A percentile compares a stretch with the other conserved stretches of the same genome.
phyloP scores from a whole-genome alignment of 2,888 invertebrate species.

The Agapetus fuscipes region DNA sequence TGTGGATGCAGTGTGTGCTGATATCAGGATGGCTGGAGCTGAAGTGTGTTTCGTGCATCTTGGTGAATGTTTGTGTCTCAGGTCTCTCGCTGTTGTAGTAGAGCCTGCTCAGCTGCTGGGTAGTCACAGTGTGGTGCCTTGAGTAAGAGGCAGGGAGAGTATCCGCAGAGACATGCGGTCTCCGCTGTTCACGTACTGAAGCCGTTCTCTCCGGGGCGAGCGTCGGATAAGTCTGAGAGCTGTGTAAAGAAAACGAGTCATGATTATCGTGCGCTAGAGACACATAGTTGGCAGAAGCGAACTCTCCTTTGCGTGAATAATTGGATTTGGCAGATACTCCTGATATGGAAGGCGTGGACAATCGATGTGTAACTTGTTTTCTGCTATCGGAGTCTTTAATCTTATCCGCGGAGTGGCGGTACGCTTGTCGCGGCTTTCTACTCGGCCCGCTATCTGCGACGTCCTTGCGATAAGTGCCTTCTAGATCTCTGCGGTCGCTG shows the following conservation, averaged over 20 bases:
- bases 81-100: constrained; percentile 30
- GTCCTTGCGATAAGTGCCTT: not conserved
- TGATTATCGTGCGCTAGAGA: constrained; percentile 40
- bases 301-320: constrained; percentile 42
- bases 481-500: not conserved
- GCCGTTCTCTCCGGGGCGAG: not conserved
- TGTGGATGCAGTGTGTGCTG: constrained; percentile 35
- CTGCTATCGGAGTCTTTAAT: constrained; percentile 20
- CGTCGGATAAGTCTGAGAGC: constrained; percentile 39
- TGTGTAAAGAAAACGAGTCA: constrained; percentile 41
- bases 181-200: constrained; percentile 33
- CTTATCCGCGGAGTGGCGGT: constrained; percentile 5
- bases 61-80: constrained; percentile 36
- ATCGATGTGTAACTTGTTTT: constrained; percentile 37
- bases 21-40: constrained; percentile 46
- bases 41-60: constrained; percentile 40
- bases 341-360: constrained; percentile 43
- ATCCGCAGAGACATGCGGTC: constrained; percentile 23
- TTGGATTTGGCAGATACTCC: constrained; percentile 39
- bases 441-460: not conserved
- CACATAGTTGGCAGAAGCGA: constrained; percentile 41
- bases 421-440: constrained; percentile 4
- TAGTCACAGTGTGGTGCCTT: constrained; percentile 39
- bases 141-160: constrained; percentile 4
- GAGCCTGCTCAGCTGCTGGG: constrained; percentile 40